Conservation (phyloP, 2,797 vertebrate species). For the Apogon hyalosoma region DNA sequence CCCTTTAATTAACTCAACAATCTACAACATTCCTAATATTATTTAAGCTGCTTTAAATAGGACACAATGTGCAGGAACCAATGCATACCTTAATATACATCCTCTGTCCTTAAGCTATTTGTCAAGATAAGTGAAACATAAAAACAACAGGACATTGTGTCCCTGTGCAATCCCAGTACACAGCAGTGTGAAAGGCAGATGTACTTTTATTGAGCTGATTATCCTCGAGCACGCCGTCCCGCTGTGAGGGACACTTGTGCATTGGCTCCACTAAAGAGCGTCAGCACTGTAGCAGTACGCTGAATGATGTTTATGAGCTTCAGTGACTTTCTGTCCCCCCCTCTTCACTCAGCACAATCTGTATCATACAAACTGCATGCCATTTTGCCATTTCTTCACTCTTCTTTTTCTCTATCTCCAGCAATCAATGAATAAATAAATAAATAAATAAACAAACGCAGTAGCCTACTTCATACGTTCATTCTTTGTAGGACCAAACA, state of each 20-base stretch:
- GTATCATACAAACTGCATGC: neutral
- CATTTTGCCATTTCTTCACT: too few species aligned
- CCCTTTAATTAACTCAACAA: constrained; percentile 35
- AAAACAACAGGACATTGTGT: constrained; percentile 62
- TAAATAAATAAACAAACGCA: too few species aligned
- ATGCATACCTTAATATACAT: constrained; percentile 52
- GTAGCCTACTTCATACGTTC: too few species aligned
- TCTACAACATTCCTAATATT: constrained; percentile 18
- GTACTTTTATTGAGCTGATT: constrained; percentile 75
- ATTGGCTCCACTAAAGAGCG: constrained; percentile 43
- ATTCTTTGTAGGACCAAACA: too few species aligned
- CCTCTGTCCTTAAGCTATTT: constrained; percentile 71
- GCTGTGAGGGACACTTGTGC: constrained; percentile 60
- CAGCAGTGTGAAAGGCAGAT: constrained; percentile 64
- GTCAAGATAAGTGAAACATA: constrained; percentile 52
- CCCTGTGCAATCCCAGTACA: constrained; percentile 43
- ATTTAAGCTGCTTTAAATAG: constrained; percentile 1
- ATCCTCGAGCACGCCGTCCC: constrained; percentile 63
- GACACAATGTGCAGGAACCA: constrained; percentile 19
- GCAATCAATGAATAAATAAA: too few species aligned
- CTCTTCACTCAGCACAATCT: constrained; percentile 36
- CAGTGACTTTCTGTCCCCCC: constrained; percentile 35
- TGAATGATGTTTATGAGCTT: constrained; percentile 50
- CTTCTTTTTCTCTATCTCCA: too few species aligned
- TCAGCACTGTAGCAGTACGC: constrained; percentile 24